Base-by-base conservation (phyloP, 1,140 invertebrate species). In the Acromyrmex charruanus region DNA sequence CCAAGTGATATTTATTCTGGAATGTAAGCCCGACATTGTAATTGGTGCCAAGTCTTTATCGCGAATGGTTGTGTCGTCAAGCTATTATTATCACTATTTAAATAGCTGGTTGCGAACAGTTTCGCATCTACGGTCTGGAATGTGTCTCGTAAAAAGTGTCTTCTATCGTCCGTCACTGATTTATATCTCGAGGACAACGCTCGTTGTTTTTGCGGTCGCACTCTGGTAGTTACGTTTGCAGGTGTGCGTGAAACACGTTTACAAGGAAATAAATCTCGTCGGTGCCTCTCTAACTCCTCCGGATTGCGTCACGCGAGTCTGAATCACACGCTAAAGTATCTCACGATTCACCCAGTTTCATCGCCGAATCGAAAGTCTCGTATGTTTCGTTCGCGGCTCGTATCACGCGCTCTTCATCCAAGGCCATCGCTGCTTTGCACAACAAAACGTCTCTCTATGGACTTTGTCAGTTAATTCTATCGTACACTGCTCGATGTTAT, bases 321-420 rank as follows among this genome's bases (percentile, higher is more conserved):
- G 80, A 84, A 84, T 84, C 80, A 74, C 66, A 10, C 51, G 66
- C 25, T 35, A 39, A 21, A 49, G n/a, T 75, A 84, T 84, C 55
- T 82, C 69, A 55, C 53, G 79, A 39, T 75, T 84, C 69, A 75
- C 69, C 58, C 80, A 84, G 53, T 74, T 82, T 82, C 18, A 14
- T 35, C 80, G 69, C 39, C 80, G 55, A 84, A 84, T 84, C 69
- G 69, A 84, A 72, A 72, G 44, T 28, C 59, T 71, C 65, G 25
- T 44, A 51, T 61, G 25, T 31, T 74, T 59, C n/a, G 44, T 65
- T 59, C 69, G 51, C 49, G 31, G 1, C 31, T 35, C 51, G n/a
- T 74, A 14, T 31, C 77, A 53, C 66, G 31, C 51, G 28, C 55
- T 61, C 12, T 28, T 74, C 69, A 14, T 49, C 44, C 80, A 84